Evolutionary conservation across 2,797 vertebrate species (phyloP).

Genomic region (Arctocebus calabarensis): DNA sequence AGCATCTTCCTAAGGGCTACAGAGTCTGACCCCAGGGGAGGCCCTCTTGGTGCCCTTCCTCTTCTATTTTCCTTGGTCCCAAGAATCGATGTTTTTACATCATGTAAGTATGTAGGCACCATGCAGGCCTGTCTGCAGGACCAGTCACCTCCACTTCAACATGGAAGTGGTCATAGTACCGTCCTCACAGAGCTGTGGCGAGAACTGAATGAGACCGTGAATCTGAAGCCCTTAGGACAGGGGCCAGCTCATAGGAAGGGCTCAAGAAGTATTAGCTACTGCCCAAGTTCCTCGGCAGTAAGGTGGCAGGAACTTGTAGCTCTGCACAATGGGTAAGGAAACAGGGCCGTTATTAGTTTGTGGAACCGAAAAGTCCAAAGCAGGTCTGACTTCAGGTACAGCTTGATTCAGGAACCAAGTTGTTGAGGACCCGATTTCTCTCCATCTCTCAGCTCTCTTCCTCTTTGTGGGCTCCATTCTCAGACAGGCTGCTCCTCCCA

Average conservation of each 20-base stretch:
- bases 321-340: background rate
- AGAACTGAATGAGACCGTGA: background rate
- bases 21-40: background rate
- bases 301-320: background rate
- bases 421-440: background rate
- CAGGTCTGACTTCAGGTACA: background rate
- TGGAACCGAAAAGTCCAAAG: background rate
- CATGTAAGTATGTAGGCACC: rapidly evolving
- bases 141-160: background rate
- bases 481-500: background rate
- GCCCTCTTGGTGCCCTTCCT: no score
- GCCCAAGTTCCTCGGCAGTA: background rate
- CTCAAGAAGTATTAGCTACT: background rate
- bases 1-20: background rate
- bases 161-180: background rate
- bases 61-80: background rate
- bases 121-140: background rate
- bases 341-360: background rate
- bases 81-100: background rate
- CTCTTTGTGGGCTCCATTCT: background rate
- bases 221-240: background rate
- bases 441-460: background rate
- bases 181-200: background rate
- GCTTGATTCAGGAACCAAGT: background rate
- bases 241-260: background rate